These are phyloP conservation scores for Dermatemys mawii DNA, from an alignment of 2,113 vertebrate genomes.

Conservation along the genomic window DNA sequence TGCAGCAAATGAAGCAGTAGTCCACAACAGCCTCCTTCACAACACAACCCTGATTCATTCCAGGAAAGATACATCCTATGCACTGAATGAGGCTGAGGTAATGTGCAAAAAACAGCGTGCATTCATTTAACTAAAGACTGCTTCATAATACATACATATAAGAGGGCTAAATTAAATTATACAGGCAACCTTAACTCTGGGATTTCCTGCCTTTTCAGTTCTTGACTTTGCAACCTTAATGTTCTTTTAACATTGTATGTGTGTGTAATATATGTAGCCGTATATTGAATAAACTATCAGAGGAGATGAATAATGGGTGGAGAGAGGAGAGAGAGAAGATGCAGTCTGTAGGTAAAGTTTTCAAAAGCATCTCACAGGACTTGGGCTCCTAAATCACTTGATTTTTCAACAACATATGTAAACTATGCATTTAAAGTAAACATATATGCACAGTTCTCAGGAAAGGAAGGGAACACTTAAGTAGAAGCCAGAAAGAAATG, in stretches of 20 bases:
- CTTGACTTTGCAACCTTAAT: neutral
- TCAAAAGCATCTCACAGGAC: neutral
- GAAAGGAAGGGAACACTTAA: neutral
- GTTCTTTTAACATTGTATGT: neutral
- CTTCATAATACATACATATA: neutral
- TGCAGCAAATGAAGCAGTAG: neutral
- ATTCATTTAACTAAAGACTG: neutral
- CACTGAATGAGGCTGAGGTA: neutral
- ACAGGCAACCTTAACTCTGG: neutral
- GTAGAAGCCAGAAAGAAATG: neutral
- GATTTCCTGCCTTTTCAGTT: neutral
- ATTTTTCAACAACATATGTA: neutral
- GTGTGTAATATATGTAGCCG: neutral
- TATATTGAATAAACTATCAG: neutral
- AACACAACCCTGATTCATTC: neutral
- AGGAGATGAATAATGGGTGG: neutral
- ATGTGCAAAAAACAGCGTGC: neutral
- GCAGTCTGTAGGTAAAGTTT: neutral
- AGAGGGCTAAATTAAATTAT: neutral
- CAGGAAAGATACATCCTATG: neutral
- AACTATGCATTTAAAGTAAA: neutral
- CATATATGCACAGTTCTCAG: neutral
- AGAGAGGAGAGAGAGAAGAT: neutral
- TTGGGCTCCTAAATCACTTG: neutral
- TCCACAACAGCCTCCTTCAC: neutral